Evolutionary conservation across 2,888 invertebrate genomes (phyloP), one percentile per base, ranked within the genome.

Genomic region (Hoplodrina blanda): DNA sequence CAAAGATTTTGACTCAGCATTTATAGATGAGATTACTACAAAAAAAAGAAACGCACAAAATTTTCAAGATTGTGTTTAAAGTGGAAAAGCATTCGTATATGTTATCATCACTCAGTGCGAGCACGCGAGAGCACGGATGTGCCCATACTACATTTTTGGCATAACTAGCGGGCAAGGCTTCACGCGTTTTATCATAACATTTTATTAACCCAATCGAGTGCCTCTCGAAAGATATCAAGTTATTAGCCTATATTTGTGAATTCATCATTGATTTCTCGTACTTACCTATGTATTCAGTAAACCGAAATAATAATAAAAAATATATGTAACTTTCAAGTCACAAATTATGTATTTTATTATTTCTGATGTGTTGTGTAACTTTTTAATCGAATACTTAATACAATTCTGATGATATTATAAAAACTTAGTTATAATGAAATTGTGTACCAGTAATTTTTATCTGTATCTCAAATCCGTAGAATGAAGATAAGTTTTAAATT

Each of bases 191-290:
- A 85, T 85, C 85, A 66, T 70, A 81, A 72, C 73, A 74, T 77
- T 85, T 84, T 74, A 89, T 88, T 88, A 87, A 87, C 83, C 81
- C 76, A 81, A 87, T 87, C 85, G 81, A 89, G 88, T 87, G 85
- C 84, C 88, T 80, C 89, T 89, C 83, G 84, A 89, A 81, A 81
- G 88, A 83, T 89, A 89, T 83, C 86, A 74, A 62, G 75, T 85
- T 88, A 88, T 88, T 88, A 87, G 80, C 81, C 81, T 84, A 85
- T 78, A 87, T 88, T 86, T 85, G 78, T 76, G 76, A 78, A 80
- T 81, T 81, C 85, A 76, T 85, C 81, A 87, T 85, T 84, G 85
- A 86, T 84, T 87, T 77, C 77, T 72, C 53, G 68, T 67, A 66
- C 50, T 19, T 62, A 66, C 50, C 10, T 62, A 59, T 53, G 66